phyloP scores from a whole-genome alignment of 2,113 vertebrate genomes.

The Tetrao urogallus region DNA sequence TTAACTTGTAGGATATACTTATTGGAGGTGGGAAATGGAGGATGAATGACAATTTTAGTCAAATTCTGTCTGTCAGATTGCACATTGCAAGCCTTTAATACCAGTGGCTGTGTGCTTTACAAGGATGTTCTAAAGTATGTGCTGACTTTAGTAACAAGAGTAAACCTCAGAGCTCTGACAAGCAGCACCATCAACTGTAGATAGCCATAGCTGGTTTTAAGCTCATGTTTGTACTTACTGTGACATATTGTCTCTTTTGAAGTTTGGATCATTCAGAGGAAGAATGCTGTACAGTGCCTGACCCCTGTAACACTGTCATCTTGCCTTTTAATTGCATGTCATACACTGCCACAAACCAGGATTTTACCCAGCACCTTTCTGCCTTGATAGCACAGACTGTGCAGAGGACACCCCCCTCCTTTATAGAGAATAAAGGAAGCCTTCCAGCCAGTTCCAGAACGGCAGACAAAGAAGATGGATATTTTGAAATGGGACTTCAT shows the following conservation, averaged over 20 bases:
- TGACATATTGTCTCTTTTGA: slow-evolving; percentile 2
- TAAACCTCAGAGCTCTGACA: background rate
- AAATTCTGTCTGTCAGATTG: background rate
- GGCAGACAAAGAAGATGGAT: slow-evolving; percentile 83
- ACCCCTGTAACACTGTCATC: slow-evolving; percentile 75
- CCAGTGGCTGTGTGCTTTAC: background rate
- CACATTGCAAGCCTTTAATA: background rate
- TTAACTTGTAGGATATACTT: background rate
- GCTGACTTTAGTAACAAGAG: background rate
- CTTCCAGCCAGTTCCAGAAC: background rate
- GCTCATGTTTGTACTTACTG: slow-evolving; percentile 3
- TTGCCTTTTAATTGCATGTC: slow-evolving; percentile 85
- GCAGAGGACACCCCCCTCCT: slow-evolving; percentile 59
- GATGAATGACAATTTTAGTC: background rate
- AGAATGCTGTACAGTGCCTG: slow-evolving; percentile 64
- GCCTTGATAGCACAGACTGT: slow-evolving; percentile 77
- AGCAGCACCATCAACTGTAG: background rate
- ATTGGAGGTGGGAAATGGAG: background rate
- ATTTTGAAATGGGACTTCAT: slow-evolving; percentile 95
- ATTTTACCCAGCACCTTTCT: slow-evolving; percentile 87
- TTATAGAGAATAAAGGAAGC: slow-evolving; percentile 63
- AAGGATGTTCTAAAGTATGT: background rate
- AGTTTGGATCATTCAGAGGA: slow-evolving; percentile 75
- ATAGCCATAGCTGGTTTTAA: background rate
- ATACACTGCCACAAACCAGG: slow-evolving; percentile 82